Evolutionary conservation across 2,113 vertebrate genomes (phyloP).

Genomic region (Strix uralensis): DNA sequence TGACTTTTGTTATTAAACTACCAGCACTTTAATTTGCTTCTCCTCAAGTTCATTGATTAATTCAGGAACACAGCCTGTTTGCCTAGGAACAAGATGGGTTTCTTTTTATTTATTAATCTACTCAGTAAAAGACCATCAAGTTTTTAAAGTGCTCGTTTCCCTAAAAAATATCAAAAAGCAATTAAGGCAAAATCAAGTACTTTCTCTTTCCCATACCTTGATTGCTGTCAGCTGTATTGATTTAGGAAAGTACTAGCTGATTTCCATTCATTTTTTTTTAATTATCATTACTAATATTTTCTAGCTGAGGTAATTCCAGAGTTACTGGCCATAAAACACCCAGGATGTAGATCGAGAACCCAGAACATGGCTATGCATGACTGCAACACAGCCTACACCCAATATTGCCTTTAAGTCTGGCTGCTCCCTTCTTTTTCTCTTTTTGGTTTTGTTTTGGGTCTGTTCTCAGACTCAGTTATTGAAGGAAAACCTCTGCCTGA

Average conservation of each 20-base stretch:
- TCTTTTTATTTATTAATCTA: not conserved
- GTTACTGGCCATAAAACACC: not conserved
- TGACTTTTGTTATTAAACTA: not conserved
- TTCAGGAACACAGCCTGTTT: accelerated
- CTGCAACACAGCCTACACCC: not conserved
- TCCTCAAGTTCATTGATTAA: not conserved
- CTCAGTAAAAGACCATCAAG: not conserved
- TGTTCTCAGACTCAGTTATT: not conserved
- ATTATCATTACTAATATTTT: not conserved
- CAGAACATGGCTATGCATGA: not conserved
- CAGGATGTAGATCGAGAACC: not conserved
- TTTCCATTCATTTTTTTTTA: not conserved
- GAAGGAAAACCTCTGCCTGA: not conserved
- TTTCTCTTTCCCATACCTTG: not conserved
- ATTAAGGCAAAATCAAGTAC: not conserved
- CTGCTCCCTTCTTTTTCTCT: not conserved
- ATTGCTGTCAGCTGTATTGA: not conserved
- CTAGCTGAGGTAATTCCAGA: not conserved
- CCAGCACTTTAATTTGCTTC: not conserved
- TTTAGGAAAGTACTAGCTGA: not conserved
- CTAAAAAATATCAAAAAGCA: not conserved
- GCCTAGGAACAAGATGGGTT: not conserved
- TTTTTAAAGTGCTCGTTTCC: not conserved
- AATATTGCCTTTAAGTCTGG: not conserved
- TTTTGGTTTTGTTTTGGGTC: not conserved